Base-by-base conservation (phyloP, 2,888 invertebrate genomes). In the Hydrotaea cyrtoneurina region DNA sequence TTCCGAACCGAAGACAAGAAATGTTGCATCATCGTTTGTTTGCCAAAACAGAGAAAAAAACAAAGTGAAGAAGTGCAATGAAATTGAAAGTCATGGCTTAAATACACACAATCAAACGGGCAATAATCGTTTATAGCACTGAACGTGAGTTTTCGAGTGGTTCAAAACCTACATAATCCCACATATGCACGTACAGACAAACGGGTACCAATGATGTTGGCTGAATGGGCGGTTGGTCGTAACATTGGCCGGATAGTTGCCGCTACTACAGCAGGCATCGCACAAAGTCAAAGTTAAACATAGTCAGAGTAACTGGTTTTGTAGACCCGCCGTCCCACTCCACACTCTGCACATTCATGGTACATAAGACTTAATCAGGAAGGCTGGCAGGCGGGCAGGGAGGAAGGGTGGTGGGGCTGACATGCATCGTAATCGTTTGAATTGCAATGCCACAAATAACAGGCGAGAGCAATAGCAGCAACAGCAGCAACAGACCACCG, bases 71-170 rank as follows among this genome's bases (percentile, higher is more conserved):
- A 82, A 85, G 76, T 82, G 85, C 85, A 85, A 74, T 77, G 36
- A 82, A 85, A 79, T 59, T 79, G 79, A 85, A 85, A 85, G 85
- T 85, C 85, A 82, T 79, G 78, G 76, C 69, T 66, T 23, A 79
- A 57, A 80, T 62, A 74, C 62, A 46, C 50, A 36, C 71, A 64
- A 73, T 74, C 46, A 69, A 31, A 59, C 21, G 39, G 39, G 36
- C 39, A 26, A 43, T 26, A 66, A 53, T n/a, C 53, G 15, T 19
- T 57, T 21, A 43, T 74, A 15, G 59, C 17, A 31, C 15, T 55
- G 31, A 72, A 71, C 26, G 21, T 26, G 71, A 46, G 11, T 15
- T 23, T 23, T 11, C 36, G 17, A 73, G 74, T 36, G 64, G 31
- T 31, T 31, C 31, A 31, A 31, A 31, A 31, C 31, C 31, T 31